phyloP scores from a whole-genome alignment of 2,888 invertebrate genomes.

The Hydrotaea cyrtoneurina region DNA sequence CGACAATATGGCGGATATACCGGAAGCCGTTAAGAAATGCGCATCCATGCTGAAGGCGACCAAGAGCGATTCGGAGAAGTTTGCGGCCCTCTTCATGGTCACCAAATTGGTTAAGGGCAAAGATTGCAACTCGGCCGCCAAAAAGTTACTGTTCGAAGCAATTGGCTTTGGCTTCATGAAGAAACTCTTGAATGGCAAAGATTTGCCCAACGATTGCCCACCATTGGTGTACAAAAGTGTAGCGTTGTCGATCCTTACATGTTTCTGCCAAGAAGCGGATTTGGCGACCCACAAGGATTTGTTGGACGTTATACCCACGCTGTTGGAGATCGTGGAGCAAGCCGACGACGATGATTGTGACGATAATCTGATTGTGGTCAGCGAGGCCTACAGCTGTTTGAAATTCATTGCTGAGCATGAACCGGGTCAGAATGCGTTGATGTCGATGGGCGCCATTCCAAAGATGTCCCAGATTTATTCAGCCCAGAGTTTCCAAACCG shows the following conservation, averaged over 20 bases:
- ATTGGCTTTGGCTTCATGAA: slow-evolving; percentile 94
- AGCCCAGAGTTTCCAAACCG: slow-evolving; percentile 93
- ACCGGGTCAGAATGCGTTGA: slow-evolving; percentile 89
- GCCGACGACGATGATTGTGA: slow-evolving; percentile 92
- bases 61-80: slow-evolving; percentile 93
- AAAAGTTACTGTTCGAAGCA: slow-evolving; percentile 91
- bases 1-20: slow-evolving; percentile 81
- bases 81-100: slow-evolving; percentile 94
- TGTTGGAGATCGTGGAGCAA: slow-evolving; percentile 91
- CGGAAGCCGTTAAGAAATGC: slow-evolving; percentile 92
- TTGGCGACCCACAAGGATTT: slow-evolving; percentile 91
- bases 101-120: slow-evolving; percentile 93
- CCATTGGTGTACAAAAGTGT: slow-evolving; percentile 95
- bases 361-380: slow-evolving; percentile 92
- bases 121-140: slow-evolving; percentile 89
- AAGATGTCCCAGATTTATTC: slow-evolving; percentile 93
- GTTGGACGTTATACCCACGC: slow-evolving; percentile 90
- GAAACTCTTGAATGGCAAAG: slow-evolving; percentile 88
- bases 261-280: slow-evolving; percentile 91
- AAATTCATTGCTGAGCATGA: slow-evolving; percentile 90
- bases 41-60: slow-evolving; percentile 89
- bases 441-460: slow-evolving; percentile 88
- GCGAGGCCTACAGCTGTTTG: slow-evolving; percentile 91
- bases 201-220: slow-evolving; percentile 93
- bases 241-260: slow-evolving; percentile 92